phyloP scores from a whole-genome alignment of 2,113 vertebrate genomes.

The Gnathonemus echidnorhynchus region DNA sequence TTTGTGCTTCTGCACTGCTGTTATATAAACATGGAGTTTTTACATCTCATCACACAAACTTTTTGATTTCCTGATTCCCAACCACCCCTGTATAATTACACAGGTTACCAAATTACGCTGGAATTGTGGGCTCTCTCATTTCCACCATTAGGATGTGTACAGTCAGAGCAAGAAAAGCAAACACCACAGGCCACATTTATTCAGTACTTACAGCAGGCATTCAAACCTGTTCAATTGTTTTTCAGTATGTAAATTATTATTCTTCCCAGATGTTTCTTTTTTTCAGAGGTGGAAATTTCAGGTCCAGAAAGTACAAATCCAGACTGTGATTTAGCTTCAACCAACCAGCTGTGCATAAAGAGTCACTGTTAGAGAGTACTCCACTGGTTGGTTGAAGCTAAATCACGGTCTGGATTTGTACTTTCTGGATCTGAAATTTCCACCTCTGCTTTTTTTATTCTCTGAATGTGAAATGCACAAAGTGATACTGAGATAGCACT shows the following conservation, averaged over 20 bases:
- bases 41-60: conserved; percentile 46
- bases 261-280: background rate
- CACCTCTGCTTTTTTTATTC: background rate
- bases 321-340: too few species aligned
- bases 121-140: background rate
- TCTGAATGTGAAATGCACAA: background rate
- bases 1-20: conserved; percentile 19
- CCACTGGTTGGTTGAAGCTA: too few species aligned
- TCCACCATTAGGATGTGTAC: background rate
- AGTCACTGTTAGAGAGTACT: too few species aligned
- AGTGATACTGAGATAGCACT: background rate
- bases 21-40: conserved; percentile 36
- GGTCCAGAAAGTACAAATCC: too few species aligned
- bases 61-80: conserved; percentile 18
- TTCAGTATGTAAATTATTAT: background rate
- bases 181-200: background rate
- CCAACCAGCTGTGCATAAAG: too few species aligned
- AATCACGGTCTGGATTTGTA: too few species aligned
- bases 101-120: conserved; percentile 33
- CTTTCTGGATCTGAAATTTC: too few species aligned
- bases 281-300: background rate
- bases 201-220: background rate
- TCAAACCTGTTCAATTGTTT: background rate
- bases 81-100: conserved; percentile 45
- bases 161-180: background rate